These are phyloP conservation scores for Amphibalanus amphitrite DNA, from an alignment of 1,140 invertebrate species.

Conservation along the genomic window DNA sequence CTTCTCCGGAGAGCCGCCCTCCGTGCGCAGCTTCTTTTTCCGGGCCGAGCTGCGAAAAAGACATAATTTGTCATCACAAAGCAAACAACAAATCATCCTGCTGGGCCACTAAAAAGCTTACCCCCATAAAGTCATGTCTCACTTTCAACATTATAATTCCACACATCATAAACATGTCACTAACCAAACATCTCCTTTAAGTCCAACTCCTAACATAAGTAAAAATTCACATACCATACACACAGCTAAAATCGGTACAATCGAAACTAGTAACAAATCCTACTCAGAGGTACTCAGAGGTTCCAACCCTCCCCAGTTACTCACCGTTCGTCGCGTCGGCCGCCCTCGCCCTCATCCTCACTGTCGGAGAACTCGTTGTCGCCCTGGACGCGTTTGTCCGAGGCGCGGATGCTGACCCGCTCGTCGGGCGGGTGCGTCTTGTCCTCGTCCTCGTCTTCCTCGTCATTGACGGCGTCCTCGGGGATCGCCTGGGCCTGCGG, in stretches of 20 bases:
- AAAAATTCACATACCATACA: too few relatives aligned
- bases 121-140: too few relatives aligned
- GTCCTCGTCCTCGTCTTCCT: slow-evolving; percentile 70
- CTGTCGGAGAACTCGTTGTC: slow-evolving; percentile 95
- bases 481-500: slow-evolving; percentile 45
- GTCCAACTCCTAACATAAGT: too few relatives aligned
- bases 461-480: slow-evolving; percentile 64
- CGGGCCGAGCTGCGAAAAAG: neutral
- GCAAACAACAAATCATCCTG: too few relatives aligned
- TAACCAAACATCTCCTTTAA: too few relatives aligned
- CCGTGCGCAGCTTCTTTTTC: neutral
- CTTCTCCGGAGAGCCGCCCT: neutral
- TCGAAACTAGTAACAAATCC: too few relatives aligned
- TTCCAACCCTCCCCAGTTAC: too few relatives aligned
- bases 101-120: too few relatives aligned
- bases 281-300: too few relatives aligned
- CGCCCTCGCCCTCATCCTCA: slow-evolving; percentile 82
- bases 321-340: slow-evolving; percentile 58
- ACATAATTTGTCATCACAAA: neutral
- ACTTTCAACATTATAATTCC: too few relatives aligned
- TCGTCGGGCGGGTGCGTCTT: slow-evolving; percentile 75
- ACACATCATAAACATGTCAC: too few relatives aligned
- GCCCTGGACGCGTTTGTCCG: slow-evolving; percentile 84
- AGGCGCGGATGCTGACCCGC: slow-evolving; percentile 64
- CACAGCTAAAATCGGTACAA: too few relatives aligned